These are phyloP conservation scores for Drosophila baimaii DNA, from an alignment of 1,140 invertebrate species.

Conservation along the genomic window DNA sequence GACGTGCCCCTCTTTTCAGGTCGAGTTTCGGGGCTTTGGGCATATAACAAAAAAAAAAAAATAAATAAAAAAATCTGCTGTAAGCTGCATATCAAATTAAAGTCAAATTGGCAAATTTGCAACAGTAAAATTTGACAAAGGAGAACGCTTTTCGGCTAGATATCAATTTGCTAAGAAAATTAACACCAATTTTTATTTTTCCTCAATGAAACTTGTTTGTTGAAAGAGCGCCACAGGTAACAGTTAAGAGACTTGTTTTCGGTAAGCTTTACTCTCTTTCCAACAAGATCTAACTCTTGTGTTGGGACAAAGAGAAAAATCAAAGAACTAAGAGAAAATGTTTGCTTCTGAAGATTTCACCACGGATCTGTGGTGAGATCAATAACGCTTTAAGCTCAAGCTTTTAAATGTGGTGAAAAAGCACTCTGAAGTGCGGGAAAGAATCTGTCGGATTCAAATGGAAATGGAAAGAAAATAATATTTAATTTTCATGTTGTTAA, in stretches of 20 bases:
- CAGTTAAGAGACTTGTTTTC: background rate
- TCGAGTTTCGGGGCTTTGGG: conserved; percentile 25
- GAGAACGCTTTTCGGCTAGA: conserved; percentile 3
- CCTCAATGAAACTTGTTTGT: conserved; percentile 33
- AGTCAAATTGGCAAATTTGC: conserved; percentile 57
- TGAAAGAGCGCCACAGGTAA: conserved; percentile 1
- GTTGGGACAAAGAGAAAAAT: no score
- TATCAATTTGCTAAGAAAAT: conserved; percentile 27
- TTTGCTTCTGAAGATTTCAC: no score
- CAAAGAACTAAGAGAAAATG: no score
- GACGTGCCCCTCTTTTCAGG: conserved; percentile 43
- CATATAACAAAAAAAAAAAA: conserved; percentile 5
- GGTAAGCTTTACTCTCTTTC: conserved; percentile 6
- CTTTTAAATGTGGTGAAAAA: no score
- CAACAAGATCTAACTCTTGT: background rate
- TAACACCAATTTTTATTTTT: conserved; percentile 38
- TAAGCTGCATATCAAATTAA: conserved; percentile 75
- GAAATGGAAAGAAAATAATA: no score
- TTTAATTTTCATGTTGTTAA: no score
- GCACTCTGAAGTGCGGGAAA: no score
- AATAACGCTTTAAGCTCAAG: no score
- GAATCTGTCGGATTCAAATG: no score
- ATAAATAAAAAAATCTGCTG: conserved; percentile 18
- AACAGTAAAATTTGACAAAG: conserved; percentile 28
- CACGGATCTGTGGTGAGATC: no score